Percentiles rank a stretch among this genome's conserved stretches.
Conservation (phyloP, 1,140 invertebrate genomes). For the Drosophila virilis region DNA sequence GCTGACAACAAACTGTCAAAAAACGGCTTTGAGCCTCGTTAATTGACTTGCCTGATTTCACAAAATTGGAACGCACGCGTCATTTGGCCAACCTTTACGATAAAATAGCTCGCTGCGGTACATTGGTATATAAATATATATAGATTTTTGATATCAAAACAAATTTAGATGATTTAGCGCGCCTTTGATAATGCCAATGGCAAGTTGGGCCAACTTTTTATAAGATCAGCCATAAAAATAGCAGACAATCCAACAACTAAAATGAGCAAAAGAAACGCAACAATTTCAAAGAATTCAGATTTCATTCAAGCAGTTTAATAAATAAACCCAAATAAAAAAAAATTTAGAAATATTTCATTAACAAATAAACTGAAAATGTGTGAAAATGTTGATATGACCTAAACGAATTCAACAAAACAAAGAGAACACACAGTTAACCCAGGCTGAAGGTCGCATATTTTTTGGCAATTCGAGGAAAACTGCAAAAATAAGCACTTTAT, state of each 20-base stretch:
- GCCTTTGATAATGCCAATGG: conserved; percentile 54
- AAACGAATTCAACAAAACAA: neutral
- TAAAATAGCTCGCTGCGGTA: conserved; percentile 34
- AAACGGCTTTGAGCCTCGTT: conserved; percentile 46
- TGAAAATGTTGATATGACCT: conserved; percentile 8
- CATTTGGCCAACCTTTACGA: conserved; percentile 53
- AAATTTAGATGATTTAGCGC: conserved; percentile 60
- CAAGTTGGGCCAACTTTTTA: conserved; percentile 19
- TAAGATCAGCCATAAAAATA: conserved; percentile 71
- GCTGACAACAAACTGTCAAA: conserved; percentile 69
- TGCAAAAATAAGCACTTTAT: neutral
- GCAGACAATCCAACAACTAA: conserved; percentile 42
- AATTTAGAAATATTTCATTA: conserved; percentile 48
- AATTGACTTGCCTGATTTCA: conserved; percentile 56
- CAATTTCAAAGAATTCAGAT: conserved; percentile 16
- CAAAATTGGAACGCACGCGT: conserved; percentile 65
- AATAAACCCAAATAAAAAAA: too few species aligned
- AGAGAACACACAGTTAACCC: neutral
- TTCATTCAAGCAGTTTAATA: too few species aligned
- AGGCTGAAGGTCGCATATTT: conserved; percentile 6
- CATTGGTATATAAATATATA: conserved; percentile 17
- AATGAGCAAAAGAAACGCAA: conserved; percentile 17
- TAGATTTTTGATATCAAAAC: conserved; percentile 54
- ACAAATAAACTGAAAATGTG: conserved; percentile 65
- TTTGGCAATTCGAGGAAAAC: neutral